These are phyloP conservation scores for Thalassoma bifasciatum DNA, from an alignment of 2,113 vertebrate genomes.

Conservation along the genomic window DNA sequence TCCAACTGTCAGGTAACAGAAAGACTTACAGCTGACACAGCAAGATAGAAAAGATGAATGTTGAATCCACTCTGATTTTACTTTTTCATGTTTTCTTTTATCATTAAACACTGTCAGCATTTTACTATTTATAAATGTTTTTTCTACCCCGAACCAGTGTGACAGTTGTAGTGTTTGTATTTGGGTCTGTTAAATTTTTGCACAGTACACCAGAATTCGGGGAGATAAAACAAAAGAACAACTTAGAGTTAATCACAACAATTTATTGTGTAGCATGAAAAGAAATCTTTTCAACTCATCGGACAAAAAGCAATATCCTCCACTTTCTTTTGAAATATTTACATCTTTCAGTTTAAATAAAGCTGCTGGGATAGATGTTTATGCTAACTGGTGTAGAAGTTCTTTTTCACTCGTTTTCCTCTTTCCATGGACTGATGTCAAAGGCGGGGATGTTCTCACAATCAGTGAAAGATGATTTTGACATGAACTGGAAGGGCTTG, in stretches of 20 bases:
- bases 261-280: not conserved
- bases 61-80: no score
- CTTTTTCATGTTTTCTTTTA: no score
- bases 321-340: not conserved
- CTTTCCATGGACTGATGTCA: slow-evolving; percentile 78
- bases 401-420: slow-evolving; percentile 12
- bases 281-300: not conserved
- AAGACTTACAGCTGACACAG: no score
- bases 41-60: no score
- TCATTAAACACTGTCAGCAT: no score
- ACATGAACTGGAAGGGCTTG: slow-evolving; percentile 65
- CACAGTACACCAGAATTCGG: not conserved
- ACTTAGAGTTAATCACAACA: not conserved
- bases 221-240: not conserved
- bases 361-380: no score
- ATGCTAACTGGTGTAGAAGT: no score
- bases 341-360: not conserved
- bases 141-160: no score
- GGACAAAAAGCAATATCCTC: no score
- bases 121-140: no score
- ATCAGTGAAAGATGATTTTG: slow-evolving; percentile 45
- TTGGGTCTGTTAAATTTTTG: not conserved
- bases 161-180: no score
- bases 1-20: no score
- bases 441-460: slow-evolving; percentile 66